These are phyloP conservation scores for Agrochola lychnidis DNA, from an alignment of 2,888 invertebrate species.

Conservation along the genomic window DNA sequence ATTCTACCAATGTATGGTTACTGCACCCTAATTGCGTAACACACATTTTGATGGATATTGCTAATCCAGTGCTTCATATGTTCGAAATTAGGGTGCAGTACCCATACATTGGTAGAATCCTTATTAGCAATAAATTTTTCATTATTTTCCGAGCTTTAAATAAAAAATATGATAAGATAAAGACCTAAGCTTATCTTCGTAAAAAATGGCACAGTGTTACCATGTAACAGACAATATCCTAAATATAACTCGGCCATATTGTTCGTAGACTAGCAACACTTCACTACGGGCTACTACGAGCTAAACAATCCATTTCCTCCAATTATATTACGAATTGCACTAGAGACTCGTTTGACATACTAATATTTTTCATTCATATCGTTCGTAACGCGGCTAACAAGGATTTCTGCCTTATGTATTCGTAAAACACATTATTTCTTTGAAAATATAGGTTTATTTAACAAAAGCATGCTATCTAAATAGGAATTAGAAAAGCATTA, in stretches of 20 bases:
- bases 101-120: not conserved
- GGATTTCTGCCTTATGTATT: not conserved
- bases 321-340: slow-evolving; percentile 48
- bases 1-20: too few species aligned
- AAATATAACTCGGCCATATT: slow-evolving; percentile 22
- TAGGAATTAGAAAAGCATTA: not conserved
- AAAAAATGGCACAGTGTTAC: slow-evolving; percentile 18
- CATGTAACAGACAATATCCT: slow-evolving; percentile 4
- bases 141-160: not conserved
- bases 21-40: too few species aligned
- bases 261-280: slow-evolving; percentile 33
- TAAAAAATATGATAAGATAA: not conserved
- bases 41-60: too few species aligned
- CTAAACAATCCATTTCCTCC: slow-evolving; percentile 57
- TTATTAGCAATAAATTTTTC: not conserved
- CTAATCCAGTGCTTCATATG: too few species aligned
- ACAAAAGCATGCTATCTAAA: not conserved
- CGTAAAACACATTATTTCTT: not conserved
- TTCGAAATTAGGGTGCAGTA: not conserved
- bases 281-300: slow-evolving; percentile 43
- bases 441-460: not conserved
- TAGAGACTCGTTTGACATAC: slow-evolving; percentile 30
- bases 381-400: not conserved
- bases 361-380: slow-evolving; percentile 51
- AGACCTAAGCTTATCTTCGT: not conserved